Conservation (phyloP, 2,113 vertebrate genomes). For the Sakesphorus luctuosus region DNA sequence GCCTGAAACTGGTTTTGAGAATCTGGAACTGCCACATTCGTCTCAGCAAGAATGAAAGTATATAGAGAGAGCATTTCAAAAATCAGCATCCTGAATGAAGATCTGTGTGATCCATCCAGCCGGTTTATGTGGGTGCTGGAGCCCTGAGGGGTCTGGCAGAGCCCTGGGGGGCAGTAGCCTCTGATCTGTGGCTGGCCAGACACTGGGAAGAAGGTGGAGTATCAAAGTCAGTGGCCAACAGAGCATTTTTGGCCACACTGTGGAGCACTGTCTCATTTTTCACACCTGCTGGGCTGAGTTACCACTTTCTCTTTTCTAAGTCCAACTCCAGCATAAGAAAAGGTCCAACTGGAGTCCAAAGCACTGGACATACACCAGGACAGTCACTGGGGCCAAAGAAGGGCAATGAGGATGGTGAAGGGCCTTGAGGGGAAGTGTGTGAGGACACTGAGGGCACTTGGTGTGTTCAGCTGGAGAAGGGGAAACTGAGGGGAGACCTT, state of each 20-base stretch:
- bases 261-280: neutral
- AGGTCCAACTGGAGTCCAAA: neutral
- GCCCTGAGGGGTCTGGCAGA: neutral
- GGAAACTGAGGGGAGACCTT: neutral
- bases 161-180: neutral
- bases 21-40: neutral
- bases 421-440: neutral
- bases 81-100: accelerated
- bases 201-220: accelerated
- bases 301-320: neutral
- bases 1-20: neutral
- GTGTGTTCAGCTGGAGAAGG: neutral
- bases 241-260: neutral
- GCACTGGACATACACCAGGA: neutral
- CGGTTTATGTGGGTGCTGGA: neutral
- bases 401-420: neutral
- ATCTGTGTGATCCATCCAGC: neutral
- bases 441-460: neutral
- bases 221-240: neutral
- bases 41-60: neutral
- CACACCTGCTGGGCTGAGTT: neutral
- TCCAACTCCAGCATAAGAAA: neutral
- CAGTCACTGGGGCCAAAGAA: neutral
- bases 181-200: neutral
- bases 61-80: neutral